Evolutionary conservation across 2,888 invertebrate genomes (phyloP).

Genomic region (Eudemis profundana): DNA sequence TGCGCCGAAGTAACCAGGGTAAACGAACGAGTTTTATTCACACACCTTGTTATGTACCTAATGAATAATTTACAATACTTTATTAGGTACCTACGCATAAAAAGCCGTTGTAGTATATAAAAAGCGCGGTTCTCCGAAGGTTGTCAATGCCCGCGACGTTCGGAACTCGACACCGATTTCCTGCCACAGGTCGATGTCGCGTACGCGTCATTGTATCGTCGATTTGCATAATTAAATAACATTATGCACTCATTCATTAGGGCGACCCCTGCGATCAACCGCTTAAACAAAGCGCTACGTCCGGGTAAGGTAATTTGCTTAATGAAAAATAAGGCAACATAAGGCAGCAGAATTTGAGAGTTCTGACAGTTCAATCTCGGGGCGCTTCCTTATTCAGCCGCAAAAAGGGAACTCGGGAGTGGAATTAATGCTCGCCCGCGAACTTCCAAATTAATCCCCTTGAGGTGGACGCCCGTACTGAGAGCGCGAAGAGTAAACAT

Average conservation of each 20-base stretch:
- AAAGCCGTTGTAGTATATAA: slow-evolving; percentile 26
- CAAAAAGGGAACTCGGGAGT: slow-evolving; percentile 70
- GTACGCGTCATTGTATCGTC: slow-evolving; percentile 66
- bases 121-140: slow-evolving; percentile 54
- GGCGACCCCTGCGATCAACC: slow-evolving; percentile 68
- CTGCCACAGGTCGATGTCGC: slow-evolving; percentile 69
- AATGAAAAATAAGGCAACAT: slow-evolving; percentile 46
- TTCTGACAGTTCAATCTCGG: slow-evolving; percentile 63
- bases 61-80: slow-evolving; percentile 40
- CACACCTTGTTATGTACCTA: slow-evolving; percentile 29
- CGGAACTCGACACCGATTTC: slow-evolving; percentile 75
- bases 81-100: slow-evolving; percentile 25
- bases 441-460: slow-evolving; percentile 79
- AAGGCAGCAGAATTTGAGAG: slow-evolving; percentile 53
- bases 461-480: slow-evolving; percentile 67
- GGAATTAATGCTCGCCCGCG: slow-evolving; percentile 67
- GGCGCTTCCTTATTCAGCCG: slow-evolving; percentile 60
- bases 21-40: slow-evolving; percentile 28
- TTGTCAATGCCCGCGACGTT: slow-evolving; percentile 56
- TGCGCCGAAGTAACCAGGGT: slow-evolving; percentile 17
- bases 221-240: slow-evolving; percentile 81
- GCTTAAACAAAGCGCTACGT: slow-evolving; percentile 64
- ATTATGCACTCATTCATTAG: slow-evolving; percentile 78
- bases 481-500: slow-evolving; percentile 71
- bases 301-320: slow-evolving; percentile 51